Evolutionary conservation across 2,888 invertebrate genomes (phyloP), one percentile per base, ranked within the genome.

Genomic region (Zonitis immaculata): DNA sequence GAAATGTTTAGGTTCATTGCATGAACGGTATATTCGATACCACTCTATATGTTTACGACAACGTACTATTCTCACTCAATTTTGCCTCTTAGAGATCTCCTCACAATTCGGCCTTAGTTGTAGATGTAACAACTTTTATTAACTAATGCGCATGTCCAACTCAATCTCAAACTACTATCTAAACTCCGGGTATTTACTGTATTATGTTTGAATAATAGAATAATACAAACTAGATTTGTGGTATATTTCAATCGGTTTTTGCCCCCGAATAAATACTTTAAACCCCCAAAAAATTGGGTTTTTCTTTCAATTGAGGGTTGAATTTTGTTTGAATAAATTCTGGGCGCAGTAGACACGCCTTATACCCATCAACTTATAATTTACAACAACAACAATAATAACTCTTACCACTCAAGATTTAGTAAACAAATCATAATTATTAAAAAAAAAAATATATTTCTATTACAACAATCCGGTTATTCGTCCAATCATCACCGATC

Each of bases 1-100:
- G 53, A 47, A 56, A 50, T 53, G 56, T 56, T 55, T 53, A 47
- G 56, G 56, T 53, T 56, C 56, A 53, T 56, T 51, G 56, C 56
- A 56, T 56, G 56, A 52, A 56, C 56, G 56, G 49, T 51, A 52
- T 35, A 22, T 56, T 56, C 56, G 51, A 51, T 51, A 45, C 49
- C 51, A 46, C 39, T 30, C 51, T 49, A 49, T 53, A 47, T 49
- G 54, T 54, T 50, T 39, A 39, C 39, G 20, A 6, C 20, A 49
- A 50, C 44, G 43, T 44, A 54, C 46, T 54, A 46, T 54, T 54
- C 54, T 54, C n/a, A n/a, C 49, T 20, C 39, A 20, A 20, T 39
- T 39, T 9, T 7, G 39, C 18, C 20, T 39, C 20, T 35, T n/a
- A n/a, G n/a, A 18, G 39, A 20, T 20, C 39, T 46, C 27, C 30